Percentiles rank a stretch among this genome's conserved stretches.
These are phyloP conservation scores for Cephus pygmeus DNA, from an alignment of 2,888 invertebrate genomes.

Conservation along the genomic window DNA sequence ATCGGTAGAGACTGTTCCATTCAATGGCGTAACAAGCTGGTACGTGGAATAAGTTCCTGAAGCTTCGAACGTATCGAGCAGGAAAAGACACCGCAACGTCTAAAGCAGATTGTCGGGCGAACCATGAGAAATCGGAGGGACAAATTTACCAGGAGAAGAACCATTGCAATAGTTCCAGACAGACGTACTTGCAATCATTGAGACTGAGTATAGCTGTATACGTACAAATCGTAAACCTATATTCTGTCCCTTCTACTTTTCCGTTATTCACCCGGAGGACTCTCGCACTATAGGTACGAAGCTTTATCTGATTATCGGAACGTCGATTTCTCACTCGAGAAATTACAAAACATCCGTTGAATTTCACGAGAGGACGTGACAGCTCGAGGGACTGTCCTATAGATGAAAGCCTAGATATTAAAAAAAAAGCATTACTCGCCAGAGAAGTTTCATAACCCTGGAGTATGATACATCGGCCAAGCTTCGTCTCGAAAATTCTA, in stretches of 20 bases:
- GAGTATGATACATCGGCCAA: neutral
- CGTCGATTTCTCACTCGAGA: conserved; percentile 3
- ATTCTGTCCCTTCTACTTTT: neutral
- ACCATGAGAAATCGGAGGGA: neutral
- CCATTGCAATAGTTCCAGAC: neutral
- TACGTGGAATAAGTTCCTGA: neutral
- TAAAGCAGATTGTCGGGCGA: neutral
- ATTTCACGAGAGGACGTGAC: neutral
- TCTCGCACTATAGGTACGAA: neutral
- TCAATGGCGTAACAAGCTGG: neutral
- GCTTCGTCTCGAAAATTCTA: neutral
- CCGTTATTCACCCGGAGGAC: neutral
- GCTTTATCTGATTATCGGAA: conserved; percentile 8
- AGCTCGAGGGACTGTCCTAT: neutral
- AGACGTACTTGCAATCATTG: neutral
- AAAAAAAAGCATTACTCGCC: neutral
- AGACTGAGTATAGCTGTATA: neutral
- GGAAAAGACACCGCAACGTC: neutral
- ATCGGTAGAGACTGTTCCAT: conserved; percentile 24
- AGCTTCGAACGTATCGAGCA: neutral
- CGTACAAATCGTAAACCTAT: neutral
- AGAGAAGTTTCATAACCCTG: neutral
- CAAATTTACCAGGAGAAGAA: neutral
- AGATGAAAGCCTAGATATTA: neutral
- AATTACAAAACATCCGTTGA: neutral